Evolutionary conservation across 2,113 vertebrate genomes (phyloP).

Genomic region (Indicator maculatus): DNA sequence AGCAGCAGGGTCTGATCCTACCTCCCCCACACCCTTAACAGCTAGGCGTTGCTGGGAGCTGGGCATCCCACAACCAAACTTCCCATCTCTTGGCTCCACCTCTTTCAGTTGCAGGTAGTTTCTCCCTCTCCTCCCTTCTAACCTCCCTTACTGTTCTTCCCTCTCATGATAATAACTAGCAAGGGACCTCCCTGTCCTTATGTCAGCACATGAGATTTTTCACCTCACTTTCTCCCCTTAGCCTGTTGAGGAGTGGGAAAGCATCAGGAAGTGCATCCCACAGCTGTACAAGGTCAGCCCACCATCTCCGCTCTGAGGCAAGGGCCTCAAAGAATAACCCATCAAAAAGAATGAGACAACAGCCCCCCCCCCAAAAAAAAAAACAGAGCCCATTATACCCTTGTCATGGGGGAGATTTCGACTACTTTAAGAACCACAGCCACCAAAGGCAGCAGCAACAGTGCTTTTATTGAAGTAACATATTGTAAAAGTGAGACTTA

Average conservation of each 20-base stretch:
- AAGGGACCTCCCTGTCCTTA: not conserved
- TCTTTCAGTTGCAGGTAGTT: fast-evolving
- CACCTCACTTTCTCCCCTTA: fast-evolving
- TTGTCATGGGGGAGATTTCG: fast-evolving
- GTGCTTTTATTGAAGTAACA: not conserved
- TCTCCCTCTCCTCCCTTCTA: not conserved
- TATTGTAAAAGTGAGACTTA: not conserved
- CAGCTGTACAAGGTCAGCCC: not conserved
- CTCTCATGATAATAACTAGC: fast-evolving
- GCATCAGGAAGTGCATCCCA: not conserved
- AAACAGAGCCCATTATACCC: not conserved
- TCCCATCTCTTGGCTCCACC: not conserved
- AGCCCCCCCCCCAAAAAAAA: too few species aligned
- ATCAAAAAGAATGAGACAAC: not conserved
- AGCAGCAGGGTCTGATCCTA: not conserved
- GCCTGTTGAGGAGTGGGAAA: not conserved
- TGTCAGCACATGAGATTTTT: fast-evolving
- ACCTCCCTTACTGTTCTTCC: too few species aligned
- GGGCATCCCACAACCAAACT: not conserved
- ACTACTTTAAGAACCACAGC: not conserved
- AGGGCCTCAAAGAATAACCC: not conserved
- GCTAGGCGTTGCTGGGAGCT: not conserved
- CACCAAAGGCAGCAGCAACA: not conserved
- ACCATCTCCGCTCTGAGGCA: not conserved
- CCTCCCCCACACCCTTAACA: not conserved